Evolutionary conservation across 2,113 vertebrate genomes (phyloP), one percentile per base, ranked within the genome.

Genomic region (Mesitornis unicolor): DNA sequence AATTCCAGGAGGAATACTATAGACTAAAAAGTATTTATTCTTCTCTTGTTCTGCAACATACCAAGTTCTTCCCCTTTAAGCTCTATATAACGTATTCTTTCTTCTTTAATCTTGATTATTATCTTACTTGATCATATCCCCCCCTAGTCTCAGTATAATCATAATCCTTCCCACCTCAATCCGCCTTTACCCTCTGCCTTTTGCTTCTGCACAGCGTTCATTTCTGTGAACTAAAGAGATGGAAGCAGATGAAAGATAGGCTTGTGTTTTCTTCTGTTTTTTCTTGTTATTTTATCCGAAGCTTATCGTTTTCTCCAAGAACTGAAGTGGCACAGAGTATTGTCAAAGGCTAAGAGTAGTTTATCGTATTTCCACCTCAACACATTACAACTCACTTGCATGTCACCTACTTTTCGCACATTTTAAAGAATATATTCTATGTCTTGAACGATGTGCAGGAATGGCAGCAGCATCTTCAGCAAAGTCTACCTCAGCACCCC

Each of bases 221-320:
- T 42, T 80, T 42, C 57, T 88, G 26, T 57, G 75, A 91, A 54
- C 26, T 33, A 51, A 65, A 68, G 54, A 91, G 82, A 80, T 79
- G 60, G 70, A 88, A 75, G 22, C 50, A 91, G 82, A 90, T 90
- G 54, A 91, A 93, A 94, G 83, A 93, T 29, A 90, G n/a, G 35
- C 24, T 87, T 87, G 22, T 63, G 47, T 83, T 96, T 89, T 70
- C 74, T 76, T 80, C 51, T 86, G 68, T 11, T 93, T 85, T n/a
- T 82, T 73, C 53, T 29, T 83, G 31, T 70, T 92, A 75, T 85
- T 90, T 94, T 89, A 87, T 74, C 78, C 85, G 79, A 89, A 69
- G 67, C 36, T 94, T 94, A 87, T 93, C 0, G 38, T 94, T 93
- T 94, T 82, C 81, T 54, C 61, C n/a, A 75, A 73, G 65, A 87